Evolutionary conservation across 2,888 invertebrate species (phyloP).

Genomic region (Lasioglossum leucozonium): DNA sequence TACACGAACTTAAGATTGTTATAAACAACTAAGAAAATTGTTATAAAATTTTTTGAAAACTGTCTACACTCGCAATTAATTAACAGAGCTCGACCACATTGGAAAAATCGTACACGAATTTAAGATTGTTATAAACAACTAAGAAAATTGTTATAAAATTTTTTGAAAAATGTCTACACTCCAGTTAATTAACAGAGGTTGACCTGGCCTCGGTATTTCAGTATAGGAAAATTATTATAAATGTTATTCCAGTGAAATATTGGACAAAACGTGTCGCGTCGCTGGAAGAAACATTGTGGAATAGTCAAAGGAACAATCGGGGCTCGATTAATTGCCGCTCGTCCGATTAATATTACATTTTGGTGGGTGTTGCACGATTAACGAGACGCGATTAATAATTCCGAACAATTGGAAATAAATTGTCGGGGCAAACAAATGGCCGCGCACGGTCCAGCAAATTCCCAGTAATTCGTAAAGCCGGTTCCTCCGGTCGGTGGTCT

Average conservation of each 20-base stretch:
- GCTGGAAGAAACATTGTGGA: not conserved
- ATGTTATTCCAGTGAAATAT: too few relatives aligned
- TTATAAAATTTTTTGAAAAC: too few relatives aligned
- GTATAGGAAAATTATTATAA: too few relatives aligned
- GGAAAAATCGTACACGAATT: not conserved
- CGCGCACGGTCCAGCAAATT: not conserved
- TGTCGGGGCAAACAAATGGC: not conserved
- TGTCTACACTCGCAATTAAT: too few relatives aligned
- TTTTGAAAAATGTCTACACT: too few relatives aligned
- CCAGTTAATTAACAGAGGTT: too few relatives aligned
- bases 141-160: too few relatives aligned
- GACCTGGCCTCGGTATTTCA: too few relatives aligned
- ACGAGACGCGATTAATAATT: not conserved
- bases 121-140: too few relatives aligned
- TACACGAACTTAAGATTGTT: too few relatives aligned
- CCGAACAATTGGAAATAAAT: not conserved
- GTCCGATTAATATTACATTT: conserved; percentile 7
- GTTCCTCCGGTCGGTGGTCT: not conserved
- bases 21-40: too few relatives aligned
- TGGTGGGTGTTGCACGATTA: not conserved
- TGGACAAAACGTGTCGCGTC: not conserved
- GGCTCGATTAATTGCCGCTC: not conserved
- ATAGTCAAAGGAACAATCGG: not conserved
- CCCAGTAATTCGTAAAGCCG: not conserved
- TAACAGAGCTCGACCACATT: too few relatives aligned